Base-by-base conservation (phyloP, 2,888 invertebrate species). In the Tyria jacobaeae region DNA sequence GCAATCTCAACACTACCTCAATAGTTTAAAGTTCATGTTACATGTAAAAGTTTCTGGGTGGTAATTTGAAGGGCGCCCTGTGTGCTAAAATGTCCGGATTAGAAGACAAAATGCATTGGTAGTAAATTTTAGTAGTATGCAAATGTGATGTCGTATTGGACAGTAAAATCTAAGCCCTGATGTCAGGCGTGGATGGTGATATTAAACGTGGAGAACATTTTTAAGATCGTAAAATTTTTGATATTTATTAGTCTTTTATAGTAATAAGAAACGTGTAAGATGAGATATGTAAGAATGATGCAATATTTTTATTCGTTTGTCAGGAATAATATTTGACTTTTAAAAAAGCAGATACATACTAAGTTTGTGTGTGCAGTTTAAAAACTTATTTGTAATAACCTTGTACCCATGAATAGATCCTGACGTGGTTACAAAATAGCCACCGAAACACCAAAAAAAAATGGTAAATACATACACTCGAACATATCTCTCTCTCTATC, bases 41-140 rank as follows among this genome's bases (percentile, higher is more conserved):
- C 3, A 9, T n/a, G 51, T 15, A 57, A 50, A 59, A 24, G n/a
- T 17, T 34, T 17, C 17, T 44, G 60, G 39, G 67, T 67, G 61
- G 60, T 74, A 65, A 70, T 70, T 68, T 68, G 64, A 71, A 70
- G 70, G 68, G 73, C 72, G 79, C 82, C 79, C 81, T 83, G 81
- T 84, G 82, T 77, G 82, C 84, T 84, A 83, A 85, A 86, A 82
- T 71, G 79, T 66, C 68, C 62, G 87, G 89, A 89, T 92, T 91
- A 91, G 82, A 84, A 83, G 83, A 82, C 86, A 85, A 89, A 91
- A 91, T 89, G 91, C 91, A 89, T 90, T 85, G 87, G 89, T 86
- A 85, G 89, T 91, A 90, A 91, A 89, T 82, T 93, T 93, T 93
- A 94, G 87, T 91, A 84, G 84, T 92, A 94, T 93, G 93, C 92